phyloP scores from a whole-genome alignment of 2,888 invertebrate species.

The Cosmia pyralina region DNA sequence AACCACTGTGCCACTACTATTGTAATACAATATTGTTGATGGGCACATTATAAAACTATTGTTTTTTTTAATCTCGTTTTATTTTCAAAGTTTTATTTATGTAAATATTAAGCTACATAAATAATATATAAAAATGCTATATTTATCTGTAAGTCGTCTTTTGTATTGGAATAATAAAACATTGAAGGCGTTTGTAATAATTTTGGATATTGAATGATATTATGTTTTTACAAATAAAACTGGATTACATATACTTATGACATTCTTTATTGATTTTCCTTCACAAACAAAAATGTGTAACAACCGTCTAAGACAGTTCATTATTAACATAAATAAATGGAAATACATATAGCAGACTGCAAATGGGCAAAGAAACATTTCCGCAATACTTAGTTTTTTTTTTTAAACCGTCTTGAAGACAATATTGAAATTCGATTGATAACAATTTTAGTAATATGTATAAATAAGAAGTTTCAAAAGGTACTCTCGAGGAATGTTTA shows the following conservation, averaged over 20 bases:
- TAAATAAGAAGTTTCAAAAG: conserved; percentile 37
- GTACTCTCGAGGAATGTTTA: conserved; percentile 48
- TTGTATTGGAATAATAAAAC: conserved; percentile 18
- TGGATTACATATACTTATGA: conserved; percentile 68
- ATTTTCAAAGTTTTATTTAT: conserved; percentile 23
- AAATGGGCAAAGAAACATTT: conserved; percentile 48
- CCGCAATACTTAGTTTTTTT: conserved; percentile 41
- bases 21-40: conserved; percentile 2
- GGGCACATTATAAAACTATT: conserved; percentile 13
- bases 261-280: conserved; percentile 88
- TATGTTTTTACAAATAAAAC: conserved; percentile 64
- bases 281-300: conserved; percentile 76
- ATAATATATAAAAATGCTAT: conserved; percentile 29
- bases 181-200: conserved; percentile 22
- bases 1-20: conserved; percentile 15
- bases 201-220: conserved; percentile 38
- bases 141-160: conserved; percentile 21
- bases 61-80: conserved; percentile 19
- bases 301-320: conserved; percentile 57
- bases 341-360: conserved; percentile 50
- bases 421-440: conserved; percentile 24
- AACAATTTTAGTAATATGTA: conserved; percentile 19
- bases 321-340: conserved; percentile 58
- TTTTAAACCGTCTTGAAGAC: conserved; percentile 18
- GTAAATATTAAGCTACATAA: conserved; percentile 7